Evolutionary conservation across 2,113 vertebrate species (phyloP), one percentile per base, ranked within the genome.

Genomic region (Anarrhichthys ocellatus): DNA sequence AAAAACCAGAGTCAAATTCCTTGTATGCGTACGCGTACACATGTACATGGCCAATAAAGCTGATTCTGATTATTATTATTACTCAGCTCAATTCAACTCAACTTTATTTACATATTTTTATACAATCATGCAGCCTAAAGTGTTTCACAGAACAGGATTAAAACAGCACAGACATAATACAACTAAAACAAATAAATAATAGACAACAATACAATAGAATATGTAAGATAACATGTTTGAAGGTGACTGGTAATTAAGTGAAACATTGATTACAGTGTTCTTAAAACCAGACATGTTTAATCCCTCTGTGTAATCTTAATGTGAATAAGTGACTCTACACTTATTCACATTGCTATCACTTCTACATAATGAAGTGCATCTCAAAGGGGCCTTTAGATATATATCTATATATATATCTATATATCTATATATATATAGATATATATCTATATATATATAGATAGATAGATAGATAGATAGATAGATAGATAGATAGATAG

Each of bases 391-490:
- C 3, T 5, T 18, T 6, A 38, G 20, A 54, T 24, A 54, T 46
- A n/a, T n/a, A 56, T 18, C 36, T 22, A n/a, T 27, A 46, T 20
- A 46, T 18, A 50, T 34, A 32, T 27, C 2, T 29, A 2, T 29
- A 29, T 29, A 29, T 29, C 1, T 29, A 1, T 29, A 29, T 29
- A 29, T 29, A 29, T 29, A 29, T 29, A 61, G 8, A 18, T 14
- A 48, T 9, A 20, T 40, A 67, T 5, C 46, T 27, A 50, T 20
- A 48, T 48, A 70, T 5, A 56, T 50, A 40, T n/a, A 38, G 67
- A 69, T 34, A 52, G 67, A 52, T 24, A 62, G 34, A 46, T 13
- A 63, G 8, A 75, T 15, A 67, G 72, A 77, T 32, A 56, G 74
- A 72, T 44, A 44, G 18, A 14, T 36, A 44, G 44, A 46, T 6